Evolutionary conservation across 2,797 vertebrate species (phyloP), one percentile per base, ranked within the genome.

Genomic region (Microchirus variegatus): DNA sequence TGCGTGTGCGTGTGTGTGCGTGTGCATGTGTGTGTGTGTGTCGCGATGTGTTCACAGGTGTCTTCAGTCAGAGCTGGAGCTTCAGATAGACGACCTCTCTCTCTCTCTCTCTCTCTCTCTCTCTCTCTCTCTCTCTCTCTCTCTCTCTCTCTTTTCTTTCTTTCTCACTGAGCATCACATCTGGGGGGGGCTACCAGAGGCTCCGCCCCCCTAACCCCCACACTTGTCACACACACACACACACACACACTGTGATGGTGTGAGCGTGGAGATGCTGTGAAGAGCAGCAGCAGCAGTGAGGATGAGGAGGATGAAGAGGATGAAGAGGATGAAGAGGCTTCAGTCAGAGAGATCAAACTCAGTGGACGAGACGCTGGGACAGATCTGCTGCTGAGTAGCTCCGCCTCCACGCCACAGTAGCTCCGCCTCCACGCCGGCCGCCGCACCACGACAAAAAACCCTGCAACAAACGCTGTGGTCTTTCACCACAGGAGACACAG

Each of bases 21-120:
- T 26, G 26, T 36, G 18, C 17, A 50, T 41, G 43, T 46, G 43
- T 51, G 66, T 42, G 40, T 22, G 57, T 78, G 74, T 36, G 70
- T 55, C 3, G 63, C 40, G 75, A 83, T 83, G 80, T 35, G 58
- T 26, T 61, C 31, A 58, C 89, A 88, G 90, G 87, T 89, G 85
- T 81, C 41, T 67, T 72, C 70, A 52, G 60, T 1, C 55, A 4
- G 59, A 58, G 59, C 49, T 12, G 14, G 44, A 55, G 73, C 78
- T 72, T 67, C 45, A 18, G 51, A 66, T 45, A 50, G 42, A 35
- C 42, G 0, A 26, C 12, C 35, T 16, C 60, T 1, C 31, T 2
- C 35, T 8, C 42, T 11, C 10, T 17, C n/a, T 9, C 16, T 10
- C 55, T 10, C 59, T 15, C 37, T 51, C 22, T 18, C 40, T 50